Evolutionary conservation across 2,888 invertebrate genomes (phyloP), one percentile per base, ranked within the genome.

Genomic region (Heteromyza rotundicornis): DNA sequence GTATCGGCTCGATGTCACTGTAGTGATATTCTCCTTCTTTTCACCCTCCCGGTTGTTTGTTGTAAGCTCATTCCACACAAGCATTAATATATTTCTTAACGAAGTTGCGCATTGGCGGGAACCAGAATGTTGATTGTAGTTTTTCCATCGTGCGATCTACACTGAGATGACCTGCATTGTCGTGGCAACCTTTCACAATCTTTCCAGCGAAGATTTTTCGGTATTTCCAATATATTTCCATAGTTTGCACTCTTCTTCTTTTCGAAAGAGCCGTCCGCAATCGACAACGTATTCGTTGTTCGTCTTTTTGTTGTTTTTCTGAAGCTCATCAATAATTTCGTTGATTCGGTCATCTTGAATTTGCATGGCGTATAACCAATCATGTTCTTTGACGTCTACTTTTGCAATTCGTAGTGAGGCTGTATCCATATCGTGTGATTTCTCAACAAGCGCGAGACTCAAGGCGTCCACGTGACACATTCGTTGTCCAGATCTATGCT

Each of bases 91-190:
- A n/a, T n/a, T n/a, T n/a, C 49, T 76, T 73, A 0, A 82, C 74
- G 55, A 78, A 81, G 2, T 66, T 57, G 27, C 70, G 64, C 80
- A 82, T 80, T 2, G 71, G 70, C 0, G 76, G 73, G 61, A 84
- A 84, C 80, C 81, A 84, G 65, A 80, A 84, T 7, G 68, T 64
- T 47, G 71, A 67, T 0, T 63, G 32, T 69, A 72, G 17, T 70
- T 72, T 5, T 58, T 70, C 44, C 70, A 75, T 2, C 68, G 56
- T 12, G 69, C 78, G 68, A 10, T 67, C 63, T 1, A 64, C 16
- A 2, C 63, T 57, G 57, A 64, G 63, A 58, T 68, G 67, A 5
- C 62, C 66, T 12, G 62, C 56, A 27, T 68, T 60, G 23, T 68
- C 67, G 36, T 70, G 68, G 32, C 61, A 40, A 35, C 40, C 49